A percentile compares a stretch with the other conserved stretches of the same genome.
phyloP scores from a whole-genome alignment of 2,888 invertebrate genomes.

The Andrena fulva region DNA sequence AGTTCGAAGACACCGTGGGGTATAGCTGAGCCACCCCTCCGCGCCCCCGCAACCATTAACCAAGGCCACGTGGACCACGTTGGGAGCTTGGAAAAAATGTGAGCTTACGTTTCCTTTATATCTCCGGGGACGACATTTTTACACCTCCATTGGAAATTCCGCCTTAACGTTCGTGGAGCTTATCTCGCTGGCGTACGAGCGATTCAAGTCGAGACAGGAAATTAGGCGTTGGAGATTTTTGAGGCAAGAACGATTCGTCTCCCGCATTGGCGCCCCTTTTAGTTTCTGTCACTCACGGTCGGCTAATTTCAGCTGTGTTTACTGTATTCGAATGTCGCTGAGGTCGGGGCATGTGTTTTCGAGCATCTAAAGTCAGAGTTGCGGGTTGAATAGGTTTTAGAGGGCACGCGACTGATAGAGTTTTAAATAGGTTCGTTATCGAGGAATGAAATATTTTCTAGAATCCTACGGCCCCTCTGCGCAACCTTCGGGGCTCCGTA shows the following conservation, averaged over 20 bases:
- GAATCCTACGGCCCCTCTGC: no score
- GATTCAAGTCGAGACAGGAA: background rate
- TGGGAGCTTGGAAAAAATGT: slow-evolving; percentile 79
- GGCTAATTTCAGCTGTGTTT: background rate
- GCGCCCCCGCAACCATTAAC: slow-evolving; percentile 67
- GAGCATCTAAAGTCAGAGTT: no score
- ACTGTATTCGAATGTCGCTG: background rate
- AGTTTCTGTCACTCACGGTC: background rate
- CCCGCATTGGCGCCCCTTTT: background rate
- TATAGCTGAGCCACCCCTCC: slow-evolving; percentile 65
- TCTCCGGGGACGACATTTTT: background rate
- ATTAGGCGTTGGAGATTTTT: background rate
- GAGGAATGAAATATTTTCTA: no score
- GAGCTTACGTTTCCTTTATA: slow-evolving; percentile 36
- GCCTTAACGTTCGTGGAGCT: background rate
- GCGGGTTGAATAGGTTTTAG: no score
- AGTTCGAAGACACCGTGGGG: slow-evolving; percentile 55
- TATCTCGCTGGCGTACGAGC: background rate
- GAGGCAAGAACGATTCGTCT: background rate
- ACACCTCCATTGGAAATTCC: background rate
- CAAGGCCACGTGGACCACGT: slow-evolving; percentile 80
- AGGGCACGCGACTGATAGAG: no score
- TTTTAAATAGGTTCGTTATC: no score
- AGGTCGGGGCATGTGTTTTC: background rate
- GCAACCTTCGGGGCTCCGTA: no score